Base-by-base conservation (phyloP, 2,797 vertebrate species). In the Pangasius krempfi region DNA sequence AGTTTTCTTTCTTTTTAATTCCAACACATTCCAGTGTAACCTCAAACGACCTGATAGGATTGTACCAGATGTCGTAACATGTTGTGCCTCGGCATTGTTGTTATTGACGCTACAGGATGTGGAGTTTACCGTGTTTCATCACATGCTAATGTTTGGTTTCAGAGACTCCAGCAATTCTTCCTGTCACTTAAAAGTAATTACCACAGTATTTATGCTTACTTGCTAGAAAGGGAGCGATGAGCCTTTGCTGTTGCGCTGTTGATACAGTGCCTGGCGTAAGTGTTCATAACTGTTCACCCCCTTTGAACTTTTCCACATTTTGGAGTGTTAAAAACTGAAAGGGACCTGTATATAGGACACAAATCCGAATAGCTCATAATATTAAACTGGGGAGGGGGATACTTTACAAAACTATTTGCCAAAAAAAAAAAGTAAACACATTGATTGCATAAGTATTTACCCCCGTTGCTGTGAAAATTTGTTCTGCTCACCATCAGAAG, bases 141-240 rank as follows among this genome's bases (percentile, higher is more conserved):
- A 82, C 75, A 70, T 52, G 44, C 56, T 87, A 82, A 85, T 87
- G 66, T 87, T 82, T 79, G 82, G 79, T 88, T 81, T 88, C 60
- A 60, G 44, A 18, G 88, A 64, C 79, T 75, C 30, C 27, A 54
- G 75, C 56, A 86, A 85, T 87, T 85, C 82, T 66, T 87, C 70
- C 85, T 87, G 62, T 86, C 73, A 76, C 80, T 91, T 86, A 70
- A 88, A 88, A 56, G 86, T 84, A 89, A 89, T 91, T 81, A 88
- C 64, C 30, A 50, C 79, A 52, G n/a, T 86, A 84, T 88, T 88
- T 85, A 87, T 78, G 81, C 76, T 68, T 30, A 8, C 73, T 60
- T 68, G 73, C 16, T 18, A 14, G 10, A 37, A 81, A 13, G 40
- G 1, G 54, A 60, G 22, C 2, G 5, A 33, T 18, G 83, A 72